Conservation (phyloP, 2,888 invertebrate genomes). For the Siphonodentalium dalli region DNA sequence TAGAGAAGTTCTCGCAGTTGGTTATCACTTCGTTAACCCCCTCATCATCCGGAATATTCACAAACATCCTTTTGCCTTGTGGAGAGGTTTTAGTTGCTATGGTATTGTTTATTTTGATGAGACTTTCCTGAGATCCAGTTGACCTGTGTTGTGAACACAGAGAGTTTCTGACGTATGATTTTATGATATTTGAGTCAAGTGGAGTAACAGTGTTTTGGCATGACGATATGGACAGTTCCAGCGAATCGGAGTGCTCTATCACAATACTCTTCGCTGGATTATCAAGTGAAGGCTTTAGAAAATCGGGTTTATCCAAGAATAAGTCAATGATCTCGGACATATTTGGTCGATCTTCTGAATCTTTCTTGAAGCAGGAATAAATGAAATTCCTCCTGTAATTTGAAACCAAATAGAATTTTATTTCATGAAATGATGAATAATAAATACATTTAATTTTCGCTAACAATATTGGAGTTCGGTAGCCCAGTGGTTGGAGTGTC, state of each 20-base stretch:
- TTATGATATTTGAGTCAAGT: conserved; percentile 32
- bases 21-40: too few relatives aligned
- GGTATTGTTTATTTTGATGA: conserved; percentile 13
- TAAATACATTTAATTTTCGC: too few relatives aligned
- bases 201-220: conserved; percentile 43
- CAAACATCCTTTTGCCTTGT: conserved; percentile 35
- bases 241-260: conserved; percentile 73
- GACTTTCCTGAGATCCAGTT: conserved; percentile 22
- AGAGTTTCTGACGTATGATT: conserved; percentile 31
- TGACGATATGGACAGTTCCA: conserved; percentile 65
- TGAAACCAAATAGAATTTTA: conserved; percentile 6
- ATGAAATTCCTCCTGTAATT: conserved; percentile 75
- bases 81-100: conserved; percentile 21
- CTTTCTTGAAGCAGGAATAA: conserved; percentile 80
- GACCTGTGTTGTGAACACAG: conserved; percentile 25
- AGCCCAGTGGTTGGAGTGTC: too few relatives aligned
- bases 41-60: conserved; percentile 32
- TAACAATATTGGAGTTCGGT: too few relatives aligned
- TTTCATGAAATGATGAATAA: neutral
- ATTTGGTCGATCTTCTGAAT: conserved; percentile 75
- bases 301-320: conserved; percentile 78
- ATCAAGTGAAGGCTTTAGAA: conserved; percentile 81
- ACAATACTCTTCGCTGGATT: conserved; percentile 76
- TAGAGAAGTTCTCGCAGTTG: too few relatives aligned
- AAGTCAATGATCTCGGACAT: conserved; percentile 83